Evolutionary conservation across 2,797 vertebrate genomes (phyloP), one percentile per base, ranked within the genome.

Genomic region (Neosalanx taihuensis): DNA sequence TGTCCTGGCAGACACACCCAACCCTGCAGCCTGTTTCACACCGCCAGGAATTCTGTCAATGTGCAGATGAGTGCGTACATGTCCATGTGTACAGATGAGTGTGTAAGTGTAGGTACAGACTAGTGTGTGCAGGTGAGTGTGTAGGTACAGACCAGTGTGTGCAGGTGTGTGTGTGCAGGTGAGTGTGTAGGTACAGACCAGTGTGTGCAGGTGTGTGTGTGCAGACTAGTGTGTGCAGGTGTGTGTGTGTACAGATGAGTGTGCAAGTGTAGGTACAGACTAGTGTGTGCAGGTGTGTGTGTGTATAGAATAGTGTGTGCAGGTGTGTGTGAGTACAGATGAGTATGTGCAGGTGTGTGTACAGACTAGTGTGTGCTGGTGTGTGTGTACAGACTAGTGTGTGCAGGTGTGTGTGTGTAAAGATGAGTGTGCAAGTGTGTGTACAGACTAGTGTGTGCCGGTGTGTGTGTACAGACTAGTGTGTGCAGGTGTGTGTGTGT

Each of bases 1-100:
- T 83, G 87, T 35, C 74, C 69, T 57, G 59, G 62, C 26, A 49
- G 60, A 31, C 60, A 62, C 60, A 62, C 60, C 60, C 17, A 29
- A 29, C 30, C 30, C 30, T 62, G 13, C 2, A 7, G 26, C 29
- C 13, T 13, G 26, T 61, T 31, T 29, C 59, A 9, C 9, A 58
- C 17, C 2, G 20, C 20, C 9, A 9, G 57, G 26, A 20, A 20
- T 9, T 15, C 7, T 33, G 62, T 30, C 9, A 33, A 1, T 63
- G 23, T 31, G 60, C 29, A 15, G 26, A 31, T 33, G 15, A 6
- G 13, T 33, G 12, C 33, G 61, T 61, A 12, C 30, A 26, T 5
- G 10, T 62, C 15, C 20, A 1, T 20, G 41, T 59, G 18, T 33
- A 23, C 61, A 26, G 23, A 26, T 1, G 46, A 26, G 13, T 57